Base-by-base conservation (phyloP, 1,140 invertebrate species). In the Lanistes nyassanus region DNA sequence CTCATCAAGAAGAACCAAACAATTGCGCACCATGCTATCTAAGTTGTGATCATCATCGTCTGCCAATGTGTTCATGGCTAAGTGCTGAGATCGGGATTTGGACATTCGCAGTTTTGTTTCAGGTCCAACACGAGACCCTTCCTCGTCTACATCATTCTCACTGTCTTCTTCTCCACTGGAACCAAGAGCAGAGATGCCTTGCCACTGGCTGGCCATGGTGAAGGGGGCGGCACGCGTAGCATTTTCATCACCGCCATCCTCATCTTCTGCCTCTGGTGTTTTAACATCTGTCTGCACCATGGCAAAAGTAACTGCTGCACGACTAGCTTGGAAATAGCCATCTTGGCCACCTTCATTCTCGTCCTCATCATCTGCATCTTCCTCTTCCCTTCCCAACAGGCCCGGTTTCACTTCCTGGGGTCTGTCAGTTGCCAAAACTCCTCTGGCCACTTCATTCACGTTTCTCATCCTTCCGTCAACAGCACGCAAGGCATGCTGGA, bases 191-290 rank as follows among this genome's bases (percentile, higher is more conserved):
- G 83, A 83, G 64, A 84, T 77, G 34, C 80, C 83, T 53, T 79
- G 78, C 83, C 84, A 87, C 73, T 89, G 88, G 84, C 86, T 88
- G 68, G 84, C 85, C 19, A 87, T 79, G n/a, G 87, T 89, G 73
- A 84, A 88, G 37, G 88, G 88, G 36, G 87, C 87, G 31, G 87
- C 86, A 34, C 85, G 77, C 23, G 86, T 87, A 23, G 87, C 88
- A 80, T 84, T 85, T 47, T 89, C 88, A 78, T 88, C 88, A 19
- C 81, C 79, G 65, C 82, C 81, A 53, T 84, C 87, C 78, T 88
- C 87, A 47, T 77, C 81, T 39, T 75, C 70, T 5, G 56, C 75
- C 55, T 26, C 70, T 62, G 82, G 79, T 19, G 87, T 88, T 74
- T 84, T 87, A 21, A 85, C 86, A 64, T 88, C 87, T 26, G 82